Evolutionary conservation across 2,888 invertebrate species (phyloP).

Genomic region (Parelbella ahira): DNA sequence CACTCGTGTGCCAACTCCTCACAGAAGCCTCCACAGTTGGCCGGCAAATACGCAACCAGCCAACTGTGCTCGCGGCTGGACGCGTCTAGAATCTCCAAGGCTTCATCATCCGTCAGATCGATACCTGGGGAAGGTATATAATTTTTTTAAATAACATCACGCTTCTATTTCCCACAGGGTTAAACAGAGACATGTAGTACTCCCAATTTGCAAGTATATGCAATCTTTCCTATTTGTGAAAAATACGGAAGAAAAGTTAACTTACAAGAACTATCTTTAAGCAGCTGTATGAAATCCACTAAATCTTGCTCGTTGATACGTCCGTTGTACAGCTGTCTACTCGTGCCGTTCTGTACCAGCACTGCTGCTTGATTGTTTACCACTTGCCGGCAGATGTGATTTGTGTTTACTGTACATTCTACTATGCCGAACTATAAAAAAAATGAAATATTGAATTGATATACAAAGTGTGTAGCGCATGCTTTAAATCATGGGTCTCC

Average conservation of each 20-base stretch:
- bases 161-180: too few species aligned
- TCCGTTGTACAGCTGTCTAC: conserved; percentile 44
- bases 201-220: too few species aligned
- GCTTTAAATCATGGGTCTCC: too few species aligned
- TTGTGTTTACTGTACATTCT: conserved; percentile 45
- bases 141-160: too few species aligned
- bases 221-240: too few species aligned
- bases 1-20: conserved; percentile 48
- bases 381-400: conserved; percentile 48
- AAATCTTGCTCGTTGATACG: conserved; percentile 41
- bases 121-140: too few species aligned
- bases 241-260: too few species aligned
- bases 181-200: too few species aligned
- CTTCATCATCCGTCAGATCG: conserved; percentile 50
- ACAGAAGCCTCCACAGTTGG: conserved; percentile 46
- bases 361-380: conserved; percentile 42
- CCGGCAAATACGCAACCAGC: conserved; percentile 63
- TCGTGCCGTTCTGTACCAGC: conserved; percentile 44
- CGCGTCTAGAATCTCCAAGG: conserved; percentile 51
- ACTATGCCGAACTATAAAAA: conserved; percentile 35
- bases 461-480: too few species aligned
- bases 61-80: conserved; percentile 49
- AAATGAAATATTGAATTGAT: too few species aligned
- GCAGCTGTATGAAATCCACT: conserved; percentile 50
- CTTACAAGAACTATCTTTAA: conserved; percentile 48